Base-by-base conservation (phyloP, 1,140 invertebrate species). In the Doryteuthis pealeii region DNA sequence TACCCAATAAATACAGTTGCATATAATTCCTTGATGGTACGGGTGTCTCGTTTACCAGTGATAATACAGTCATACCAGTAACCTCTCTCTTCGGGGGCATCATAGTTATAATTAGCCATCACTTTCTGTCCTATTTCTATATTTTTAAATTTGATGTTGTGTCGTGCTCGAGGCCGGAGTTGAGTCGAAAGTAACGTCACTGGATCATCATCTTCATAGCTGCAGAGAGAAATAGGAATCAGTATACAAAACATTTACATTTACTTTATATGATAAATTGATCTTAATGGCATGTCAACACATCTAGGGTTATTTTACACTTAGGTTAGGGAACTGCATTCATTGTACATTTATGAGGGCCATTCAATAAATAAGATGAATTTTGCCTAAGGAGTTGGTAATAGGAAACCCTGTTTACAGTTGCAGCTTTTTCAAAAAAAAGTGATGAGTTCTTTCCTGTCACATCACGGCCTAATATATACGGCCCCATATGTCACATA, bases 41-140 rank as follows among this genome's bases (percentile, higher is more conserved):
- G 75, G 12, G 81, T 86, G 35, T 85, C 79, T 72, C 80, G 80
- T 70, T 87, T 86, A 5, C 74, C 83, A n/a, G 87, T 88, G 45
- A 92, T 84, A n/a, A 88, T 82, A 76, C 89, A 89, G 70, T 92
- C 92, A 87, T 91, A 94, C 94, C 94, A 95, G 83, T 91, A 90
- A 15, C 94, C 94, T 84, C 90, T 89, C 83, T 91, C 89, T 35
- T 90, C 87, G 1, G 92, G 91, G 32, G 92, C 88, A 79, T 94
- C 93, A 58, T 92, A 89, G 83, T 95, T 94, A 80, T 93, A 92
- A 88, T 95, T 95, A 0, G 93, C 89, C 90, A 95, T 91, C 5
- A 95, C 90, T 75, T 81, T 90, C 73, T 92, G 89, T 15, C 91
- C 92, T 30, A 88, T 79, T 81, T 91, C 86, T 18, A 94, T 81